A percentile compares a stretch with the other conserved stretches of the same genome.
Evolutionary conservation across 1,140 invertebrate species (phyloP).

Genomic region (Phymastichus coffea): DNA sequence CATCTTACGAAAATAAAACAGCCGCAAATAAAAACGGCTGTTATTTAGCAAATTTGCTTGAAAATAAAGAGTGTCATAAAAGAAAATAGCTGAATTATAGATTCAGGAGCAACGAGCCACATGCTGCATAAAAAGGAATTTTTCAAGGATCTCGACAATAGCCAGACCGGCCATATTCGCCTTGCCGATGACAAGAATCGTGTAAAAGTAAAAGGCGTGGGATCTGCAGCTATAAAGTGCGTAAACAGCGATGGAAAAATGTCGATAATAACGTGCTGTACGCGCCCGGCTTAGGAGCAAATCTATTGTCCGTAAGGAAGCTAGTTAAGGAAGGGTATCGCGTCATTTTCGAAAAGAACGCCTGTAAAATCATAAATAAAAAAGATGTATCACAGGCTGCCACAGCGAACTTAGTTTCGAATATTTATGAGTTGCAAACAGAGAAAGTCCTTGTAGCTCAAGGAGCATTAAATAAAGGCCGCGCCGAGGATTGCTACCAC

Average conservation of each 20-base stretch:
- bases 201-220: background rate
- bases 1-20: background rate
- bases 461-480: background rate
- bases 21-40: background rate
- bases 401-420: background rate
- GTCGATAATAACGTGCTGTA: no score
- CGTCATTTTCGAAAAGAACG: background rate
- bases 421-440: slow-evolving; percentile 1
- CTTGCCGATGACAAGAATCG: background rate
- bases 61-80: no score
- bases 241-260: background rate
- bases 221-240: slow-evolving; percentile 7
- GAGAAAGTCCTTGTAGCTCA: background rate
- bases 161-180: background rate
- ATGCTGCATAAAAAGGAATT: slow-evolving; percentile 25
- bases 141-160: slow-evolving; percentile 11
- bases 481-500: background rate
- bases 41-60: slow-evolving; percentile 7
- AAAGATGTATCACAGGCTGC: background rate
- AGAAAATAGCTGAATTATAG: no score
- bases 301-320: slow-evolving; percentile 9
- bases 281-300: no score
- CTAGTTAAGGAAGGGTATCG: background rate
- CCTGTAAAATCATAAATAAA: slow-evolving; percentile 4
- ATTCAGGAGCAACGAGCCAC: slow-evolving; percentile 28